Conservation (phyloP, 2,113 vertebrate genomes). For the Pteronura brasiliensis region DNA sequence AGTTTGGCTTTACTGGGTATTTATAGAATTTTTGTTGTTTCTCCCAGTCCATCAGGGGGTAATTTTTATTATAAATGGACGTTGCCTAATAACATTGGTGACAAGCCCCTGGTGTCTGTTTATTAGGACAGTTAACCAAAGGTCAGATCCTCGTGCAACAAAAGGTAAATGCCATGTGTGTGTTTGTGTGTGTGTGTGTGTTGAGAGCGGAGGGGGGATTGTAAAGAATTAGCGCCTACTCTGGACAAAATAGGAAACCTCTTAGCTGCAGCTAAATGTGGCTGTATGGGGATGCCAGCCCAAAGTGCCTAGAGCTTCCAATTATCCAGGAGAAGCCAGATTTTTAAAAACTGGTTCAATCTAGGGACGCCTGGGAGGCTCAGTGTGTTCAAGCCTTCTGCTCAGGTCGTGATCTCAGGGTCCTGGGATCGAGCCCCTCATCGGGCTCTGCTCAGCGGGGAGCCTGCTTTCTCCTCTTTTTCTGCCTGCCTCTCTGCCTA, state of each 20-base stretch:
- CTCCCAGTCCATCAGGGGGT: neutral
- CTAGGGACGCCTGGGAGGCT: neutral
- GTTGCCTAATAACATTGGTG: neutral
- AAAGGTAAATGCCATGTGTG: neutral
- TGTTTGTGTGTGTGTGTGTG: neutral
- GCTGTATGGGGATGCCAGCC: neutral
- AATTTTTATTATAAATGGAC: neutral
- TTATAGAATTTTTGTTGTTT: slow-evolving; percentile 1
- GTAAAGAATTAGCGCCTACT: neutral
- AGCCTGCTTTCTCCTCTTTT: no score
- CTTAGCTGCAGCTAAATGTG: neutral
- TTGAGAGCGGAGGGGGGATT: neutral
- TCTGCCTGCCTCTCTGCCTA: no score
- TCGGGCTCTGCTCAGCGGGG: no score
- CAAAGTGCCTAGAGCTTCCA: neutral
- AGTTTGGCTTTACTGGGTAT: neutral
- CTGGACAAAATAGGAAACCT: neutral
- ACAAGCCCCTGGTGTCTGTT: neutral
- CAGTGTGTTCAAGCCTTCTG: no score
- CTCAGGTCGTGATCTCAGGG: no score
- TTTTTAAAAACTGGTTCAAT: neutral
- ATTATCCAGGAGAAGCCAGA: neutral
- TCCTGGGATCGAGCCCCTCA: no score
- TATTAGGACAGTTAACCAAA: neutral
- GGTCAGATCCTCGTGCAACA: neutral